phyloP scores from a whole-genome alignment of 1,140 invertebrate species.

The Aphelinus certus region DNA sequence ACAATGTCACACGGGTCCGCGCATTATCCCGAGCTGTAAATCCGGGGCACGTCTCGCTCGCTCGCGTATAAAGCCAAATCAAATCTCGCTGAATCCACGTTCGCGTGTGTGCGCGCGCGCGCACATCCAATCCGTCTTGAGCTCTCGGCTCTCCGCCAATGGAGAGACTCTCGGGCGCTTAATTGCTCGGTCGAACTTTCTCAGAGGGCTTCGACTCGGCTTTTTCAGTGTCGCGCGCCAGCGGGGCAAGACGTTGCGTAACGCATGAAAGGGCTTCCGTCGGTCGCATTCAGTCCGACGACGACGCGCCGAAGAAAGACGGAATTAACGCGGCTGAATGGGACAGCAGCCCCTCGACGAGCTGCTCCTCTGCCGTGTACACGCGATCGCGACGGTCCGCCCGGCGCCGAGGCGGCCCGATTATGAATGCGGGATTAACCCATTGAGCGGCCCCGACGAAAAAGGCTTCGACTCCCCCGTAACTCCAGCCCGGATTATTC shows the following conservation, averaged over 20 bases:
- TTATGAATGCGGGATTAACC: constrained; percentile 59
- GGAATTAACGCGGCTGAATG: constrained; percentile 55
- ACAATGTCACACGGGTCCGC: no score
- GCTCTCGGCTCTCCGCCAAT: background rate
- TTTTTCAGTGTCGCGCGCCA: background rate
- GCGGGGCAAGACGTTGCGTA: constrained; percentile 40
- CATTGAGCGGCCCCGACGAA: constrained; percentile 44
- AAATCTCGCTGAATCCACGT: constrained; percentile 16
- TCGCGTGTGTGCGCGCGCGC: constrained; percentile 10
- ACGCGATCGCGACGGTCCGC: constrained; percentile 24
- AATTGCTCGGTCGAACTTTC: constrained; percentile 2
- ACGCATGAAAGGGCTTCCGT: constrained; percentile 61
- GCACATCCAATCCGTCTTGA: background rate
- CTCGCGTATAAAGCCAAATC: constrained; percentile 11
- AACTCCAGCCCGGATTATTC: constrained; percentile 2
- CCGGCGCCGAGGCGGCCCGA: constrained; percentile 36
- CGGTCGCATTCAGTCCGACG: constrained; percentile 47
- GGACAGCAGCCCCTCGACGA: constrained; percentile 34
- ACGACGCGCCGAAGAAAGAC: constrained; percentile 50
- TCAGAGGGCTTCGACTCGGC: background rate
- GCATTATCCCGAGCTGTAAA: background rate
- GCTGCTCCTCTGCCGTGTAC: constrained; percentile 36
- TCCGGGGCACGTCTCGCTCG: background rate
- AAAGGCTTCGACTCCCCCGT: constrained; percentile 5
- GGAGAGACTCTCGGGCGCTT: constrained; percentile 2